Base-by-base conservation (phyloP, 2,797 vertebrate genomes). In the Fratercula arctica region DNA sequence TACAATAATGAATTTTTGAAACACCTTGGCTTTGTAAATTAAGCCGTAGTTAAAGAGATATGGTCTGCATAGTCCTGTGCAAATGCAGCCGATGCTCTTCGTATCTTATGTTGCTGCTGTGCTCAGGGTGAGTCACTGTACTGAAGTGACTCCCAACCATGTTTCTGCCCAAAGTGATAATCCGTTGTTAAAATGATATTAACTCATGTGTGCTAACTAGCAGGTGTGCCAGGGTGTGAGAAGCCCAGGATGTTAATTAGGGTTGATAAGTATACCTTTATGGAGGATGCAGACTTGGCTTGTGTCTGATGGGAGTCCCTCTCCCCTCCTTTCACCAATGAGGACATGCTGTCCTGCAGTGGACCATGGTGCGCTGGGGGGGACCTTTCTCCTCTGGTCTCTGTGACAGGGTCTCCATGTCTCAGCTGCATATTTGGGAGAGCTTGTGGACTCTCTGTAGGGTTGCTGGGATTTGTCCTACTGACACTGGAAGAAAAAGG, bases 181-280 rank as follows among this genome's bases (percentile, higher is more conserved):
- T 43, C 68, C 46, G n/a, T 96, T 95, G 93, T 95, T 95, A 93
- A 82, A 95, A 43, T 61, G 4, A 54, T 92, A 90, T 77, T 78
- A 95, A 91, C 75, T 93, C 78, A 9, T 79, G 35, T 68, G 92
- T 66, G 73, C 82, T 97, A 97, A 97, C 96, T 93, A 96, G 87
- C 93, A 95, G 96, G 96, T 97, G 96, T 73, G 96, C 93, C 64
- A 28, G 96, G 96, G 94, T 94, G 96, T 97, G 96, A 94, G 96
- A 90, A 76, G 57, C 76, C n/a, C 23, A 4, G 67, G 75, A 80
- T 66, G 63, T 89, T 97, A 81, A 96, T 96, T 89, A 96, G 77
- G 48, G 61, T 74, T 93, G 91, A 85, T 92, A 80, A 91, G 72
- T 83, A 86, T 45, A 67, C 72, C 90, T 97, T 88, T 50, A 4